Base-by-base conservation (phyloP, 2,888 invertebrate species). In the Xanthia togata region DNA sequence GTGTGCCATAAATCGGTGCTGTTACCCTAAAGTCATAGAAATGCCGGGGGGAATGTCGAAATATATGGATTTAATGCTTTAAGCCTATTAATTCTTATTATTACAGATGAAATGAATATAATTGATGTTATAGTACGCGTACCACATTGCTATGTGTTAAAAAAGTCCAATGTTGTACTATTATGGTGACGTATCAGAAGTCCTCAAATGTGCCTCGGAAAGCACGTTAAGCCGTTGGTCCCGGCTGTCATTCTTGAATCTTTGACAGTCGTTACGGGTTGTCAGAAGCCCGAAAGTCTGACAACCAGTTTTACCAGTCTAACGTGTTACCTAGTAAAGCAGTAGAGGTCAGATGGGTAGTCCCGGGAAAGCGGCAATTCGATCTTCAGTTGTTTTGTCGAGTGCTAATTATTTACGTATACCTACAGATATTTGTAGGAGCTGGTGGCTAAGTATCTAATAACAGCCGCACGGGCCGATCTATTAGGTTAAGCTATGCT, bases 1-100 rank as follows among this genome's bases (percentile, higher is more conserved):
- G 83, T 85, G 59, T 53, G 83, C 80, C n/a, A 83, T 85, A 86
- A 85, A 86, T 85, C 47, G 77, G 71, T 71, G 55, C 73, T 80
- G 77, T 69, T 73, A 71, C 79, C 76, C 75, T 70, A 77, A 82
- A 83, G 38, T 76, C 78, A 82, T 70, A 84, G 81, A 57, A 85
- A 73, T 53, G 73, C 50, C 17, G 68, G 20, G 38, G 55, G 47
- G 74, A 71, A 65, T 53, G 38, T 53, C 12, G 47, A 82, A 76
- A 82, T 82, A 85, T 82, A 79, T 82, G 76, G 71, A 72, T 70
- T 73, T 70, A 72, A 85, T 70, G 70, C 57, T 75, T 68, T 12
- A 12, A 60, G 60, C 53, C 71, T 70, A 70, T 77, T 81, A n/a
- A 47, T 65, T 78, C 59, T 78, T 69, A 74, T 73, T 84, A 73